Evolutionary conservation across 53 echinoderm and acorn worm genomes (phyloP).

Genomic region (Glandiceps talaboti): DNA sequence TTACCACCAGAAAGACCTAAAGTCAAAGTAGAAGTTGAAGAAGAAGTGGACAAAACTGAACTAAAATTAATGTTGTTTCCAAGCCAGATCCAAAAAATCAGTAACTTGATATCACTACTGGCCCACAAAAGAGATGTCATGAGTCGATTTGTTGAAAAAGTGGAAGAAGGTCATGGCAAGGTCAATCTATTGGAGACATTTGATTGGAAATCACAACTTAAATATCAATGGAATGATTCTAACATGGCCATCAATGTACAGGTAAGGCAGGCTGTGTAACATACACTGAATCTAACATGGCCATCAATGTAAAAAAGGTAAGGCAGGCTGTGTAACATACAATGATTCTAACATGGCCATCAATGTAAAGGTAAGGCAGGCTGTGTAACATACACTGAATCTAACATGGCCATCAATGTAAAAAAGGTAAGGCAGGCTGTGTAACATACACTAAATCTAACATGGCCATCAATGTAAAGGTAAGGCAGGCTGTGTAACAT

Average conservation of each 20-base stretch:
- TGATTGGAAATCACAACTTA: slow-evolving; percentile 63
- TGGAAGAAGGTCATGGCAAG: slow-evolving; percentile 11
- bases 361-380: too few species aligned
- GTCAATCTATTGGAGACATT: slow-evolving; percentile 47
- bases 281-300: too few species aligned
- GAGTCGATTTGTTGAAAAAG: slow-evolving; percentile 5
- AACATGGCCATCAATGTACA: slow-evolving; percentile 42
- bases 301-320: too few species aligned
- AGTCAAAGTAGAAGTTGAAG: slow-evolving; percentile 67
- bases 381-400: too few species aligned
- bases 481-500: too few species aligned
- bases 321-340: too few species aligned
- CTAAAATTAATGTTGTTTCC: slow-evolving; percentile 86
- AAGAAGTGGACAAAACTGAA: slow-evolving; percentile 72
- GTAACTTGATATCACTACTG: slow-evolving; percentile 74
- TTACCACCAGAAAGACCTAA: slow-evolving; percentile 82
- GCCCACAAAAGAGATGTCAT: slow-evolving; percentile 74
- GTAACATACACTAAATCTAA: too few species aligned
- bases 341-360: too few species aligned
- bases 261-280: too few species aligned
- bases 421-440: too few species aligned
- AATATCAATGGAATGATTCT: slow-evolving; percentile 64
- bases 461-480: too few species aligned
- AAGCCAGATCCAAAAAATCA: slow-evolving; percentile 91
- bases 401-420: too few species aligned